These are phyloP conservation scores for Himantopus leucocephalus DNA, from an alignment of 2,113 vertebrate genomes.

Conservation along the genomic window DNA sequence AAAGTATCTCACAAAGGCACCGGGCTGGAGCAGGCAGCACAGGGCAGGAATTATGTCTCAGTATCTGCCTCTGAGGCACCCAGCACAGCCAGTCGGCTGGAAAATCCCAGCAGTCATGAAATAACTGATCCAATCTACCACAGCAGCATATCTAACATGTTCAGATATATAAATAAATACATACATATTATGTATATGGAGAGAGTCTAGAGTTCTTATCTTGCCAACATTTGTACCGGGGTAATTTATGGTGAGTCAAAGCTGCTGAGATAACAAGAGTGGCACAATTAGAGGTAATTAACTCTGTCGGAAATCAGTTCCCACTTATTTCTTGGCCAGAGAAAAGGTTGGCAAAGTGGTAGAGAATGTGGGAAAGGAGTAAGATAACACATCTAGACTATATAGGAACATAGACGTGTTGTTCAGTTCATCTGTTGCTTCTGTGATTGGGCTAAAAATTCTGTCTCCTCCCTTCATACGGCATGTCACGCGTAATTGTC, in stretches of 20 bases:
- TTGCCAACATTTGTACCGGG: background rate
- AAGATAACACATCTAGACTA: constrained; percentile 49
- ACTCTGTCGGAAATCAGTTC: background rate
- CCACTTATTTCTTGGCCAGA: background rate
- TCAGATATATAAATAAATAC: background rate
- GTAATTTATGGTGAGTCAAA: constrained; percentile 2
- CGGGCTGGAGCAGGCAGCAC: background rate
- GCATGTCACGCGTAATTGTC: background rate
- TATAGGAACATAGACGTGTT: background rate
- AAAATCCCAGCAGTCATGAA: background rate
- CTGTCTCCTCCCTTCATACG: background rate
- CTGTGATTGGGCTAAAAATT: background rate
- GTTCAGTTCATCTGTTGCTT: background rate
- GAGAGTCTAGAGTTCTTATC: background rate
- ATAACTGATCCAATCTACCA: background rate
- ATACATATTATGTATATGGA: background rate
- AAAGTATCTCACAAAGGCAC: background rate
- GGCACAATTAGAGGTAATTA: background rate
- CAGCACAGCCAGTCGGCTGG: background rate
- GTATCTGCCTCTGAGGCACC: background rate
- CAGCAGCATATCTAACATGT: background rate
- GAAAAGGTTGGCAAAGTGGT: background rate
- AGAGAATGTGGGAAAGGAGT: background rate
- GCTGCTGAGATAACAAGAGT: background rate
- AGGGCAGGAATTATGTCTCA: background rate